Evolutionary conservation across 2,888 invertebrate species (phyloP).

Genomic region (Orthosia incerta): DNA sequence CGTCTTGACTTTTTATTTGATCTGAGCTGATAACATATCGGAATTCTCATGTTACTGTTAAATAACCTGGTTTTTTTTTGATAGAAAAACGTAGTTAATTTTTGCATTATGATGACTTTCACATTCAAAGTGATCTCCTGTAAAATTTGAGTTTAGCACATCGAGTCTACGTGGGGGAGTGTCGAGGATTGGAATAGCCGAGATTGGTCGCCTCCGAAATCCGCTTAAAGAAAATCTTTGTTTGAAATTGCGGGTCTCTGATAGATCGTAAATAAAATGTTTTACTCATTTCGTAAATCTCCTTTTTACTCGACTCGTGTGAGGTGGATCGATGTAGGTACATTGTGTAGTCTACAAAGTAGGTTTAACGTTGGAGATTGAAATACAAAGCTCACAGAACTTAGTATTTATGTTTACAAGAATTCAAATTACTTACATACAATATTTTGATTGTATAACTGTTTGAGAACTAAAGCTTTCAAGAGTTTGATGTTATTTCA

Average conservation of each 20-base stretch:
- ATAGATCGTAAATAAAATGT: constrained; percentile 35
- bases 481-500: background rate
- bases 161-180: background rate
- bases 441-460: constrained; percentile 11
- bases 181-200: constrained; percentile 13
- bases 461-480: background rate
- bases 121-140: constrained; percentile 7
- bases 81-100: background rate
- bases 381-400: constrained; percentile 26
- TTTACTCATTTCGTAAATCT: constrained; percentile 38
- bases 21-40: background rate
- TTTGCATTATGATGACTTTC: background rate
- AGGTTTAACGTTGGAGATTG: background rate
- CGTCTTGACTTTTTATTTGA: too few species aligned
- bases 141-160: constrained; percentile 15
- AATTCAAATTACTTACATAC: constrained; percentile 1
- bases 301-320: constrained; percentile 14
- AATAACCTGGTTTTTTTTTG: background rate
- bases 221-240: constrained; percentile 31
- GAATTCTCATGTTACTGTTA: background rate
- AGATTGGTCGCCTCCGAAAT: constrained; percentile 24
- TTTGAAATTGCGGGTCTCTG: constrained; percentile 15
- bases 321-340: background rate
- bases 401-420: constrained; percentile 11
- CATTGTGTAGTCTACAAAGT: constrained; percentile 4